Base-by-base conservation (phyloP, 2,888 invertebrate genomes). In the Phytoseiulus persimilis region DNA sequence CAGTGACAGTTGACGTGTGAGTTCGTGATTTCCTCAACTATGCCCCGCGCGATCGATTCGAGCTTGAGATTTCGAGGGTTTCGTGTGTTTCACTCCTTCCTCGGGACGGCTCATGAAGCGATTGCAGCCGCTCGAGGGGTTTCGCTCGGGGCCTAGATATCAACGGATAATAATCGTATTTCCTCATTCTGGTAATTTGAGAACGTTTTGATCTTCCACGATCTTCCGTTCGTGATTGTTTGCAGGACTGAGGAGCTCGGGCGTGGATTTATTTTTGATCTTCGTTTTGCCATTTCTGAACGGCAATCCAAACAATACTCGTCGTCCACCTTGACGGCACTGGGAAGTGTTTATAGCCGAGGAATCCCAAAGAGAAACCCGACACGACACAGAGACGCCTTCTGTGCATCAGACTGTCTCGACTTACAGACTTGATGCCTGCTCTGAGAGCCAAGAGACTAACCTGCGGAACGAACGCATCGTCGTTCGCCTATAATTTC, bases 271-370 rank as follows among this genome's bases (percentile, higher is more conserved):
- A 65, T 65, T 65, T 65, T 65, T 65, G 65, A 65, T 65, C 65
- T 65, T 65, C 65, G 65, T 65, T 65, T 65, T 65, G 65, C 65
- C 65, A 65, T 65, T 65, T 65, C 9, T 65, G 28, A 23, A 65
- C 65, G 65, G 65, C 65, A 65, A 65, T 65, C 65, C 65, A 65
- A 65, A 65, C 65, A 65, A 65, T 65, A 65, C 65, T 65, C 65
- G 65, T 65, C 65, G 65, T 65, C 65, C 65, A 65, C 65, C 65
- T 65, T 65, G 65, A 65, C 65, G 65, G 65, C 23, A 28, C 5
- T 65, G 65, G 65, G 65, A 65, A 65, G 65, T 65, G 65, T 65
- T 65, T 65, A 65, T 65, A 65, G 65, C 65, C 65, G 65, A 65
- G 65, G 23, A 65, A 65, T 65, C 65, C 65, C 65, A 65, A 65